Evolutionary conservation across 2,888 invertebrate species (phyloP).

Genomic region (Tinea trinotella): DNA sequence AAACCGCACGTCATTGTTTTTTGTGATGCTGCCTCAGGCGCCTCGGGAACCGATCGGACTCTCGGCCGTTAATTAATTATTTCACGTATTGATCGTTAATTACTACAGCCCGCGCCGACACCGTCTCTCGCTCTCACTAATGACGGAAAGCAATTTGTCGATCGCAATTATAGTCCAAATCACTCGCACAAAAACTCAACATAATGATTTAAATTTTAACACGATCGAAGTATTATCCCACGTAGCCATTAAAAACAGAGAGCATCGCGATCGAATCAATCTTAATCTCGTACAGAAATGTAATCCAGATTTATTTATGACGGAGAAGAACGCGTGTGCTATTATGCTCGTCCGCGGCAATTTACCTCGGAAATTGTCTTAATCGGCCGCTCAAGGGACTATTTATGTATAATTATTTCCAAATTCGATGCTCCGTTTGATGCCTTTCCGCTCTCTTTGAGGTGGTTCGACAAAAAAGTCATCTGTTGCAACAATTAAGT

Average conservation of each 20-base stretch:
- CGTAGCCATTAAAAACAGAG: slow-evolving; percentile 64
- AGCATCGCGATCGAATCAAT: slow-evolving; percentile 70
- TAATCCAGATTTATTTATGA: slow-evolving; percentile 74
- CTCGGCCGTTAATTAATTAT: slow-evolving; percentile 66
- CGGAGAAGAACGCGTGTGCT: slow-evolving; percentile 64
- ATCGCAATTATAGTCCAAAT: slow-evolving; percentile 65
- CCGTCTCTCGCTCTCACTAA: slow-evolving; percentile 50
- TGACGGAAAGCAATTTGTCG: slow-evolving; percentile 66
- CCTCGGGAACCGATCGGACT: slow-evolving; percentile 48
- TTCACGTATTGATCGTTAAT: slow-evolving; percentile 72
- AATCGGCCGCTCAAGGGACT: slow-evolving; percentile 74
- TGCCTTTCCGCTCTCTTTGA: slow-evolving; percentile 73
- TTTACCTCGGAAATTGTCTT: slow-evolving; percentile 73
- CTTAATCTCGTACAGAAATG: slow-evolving; percentile 70
- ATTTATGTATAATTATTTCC: slow-evolving; percentile 74
- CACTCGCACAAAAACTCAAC: slow-evolving; percentile 54
- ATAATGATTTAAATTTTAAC: slow-evolving; percentile 64
- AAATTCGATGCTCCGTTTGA: slow-evolving; percentile 72
- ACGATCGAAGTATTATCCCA: slow-evolving; percentile 56
- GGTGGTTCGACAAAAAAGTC: slow-evolving; percentile 71
- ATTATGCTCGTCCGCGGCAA: slow-evolving; percentile 72
- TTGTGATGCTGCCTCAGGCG: slow-evolving; percentile 57
- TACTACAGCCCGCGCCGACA: slow-evolving; percentile 50
- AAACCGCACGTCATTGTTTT: slow-evolving; percentile 73
- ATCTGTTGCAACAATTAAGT: slow-evolving; percentile 72